Base-by-base conservation (phyloP, 2,888 invertebrate species). In the Brachynemurus nebulosus region DNA sequence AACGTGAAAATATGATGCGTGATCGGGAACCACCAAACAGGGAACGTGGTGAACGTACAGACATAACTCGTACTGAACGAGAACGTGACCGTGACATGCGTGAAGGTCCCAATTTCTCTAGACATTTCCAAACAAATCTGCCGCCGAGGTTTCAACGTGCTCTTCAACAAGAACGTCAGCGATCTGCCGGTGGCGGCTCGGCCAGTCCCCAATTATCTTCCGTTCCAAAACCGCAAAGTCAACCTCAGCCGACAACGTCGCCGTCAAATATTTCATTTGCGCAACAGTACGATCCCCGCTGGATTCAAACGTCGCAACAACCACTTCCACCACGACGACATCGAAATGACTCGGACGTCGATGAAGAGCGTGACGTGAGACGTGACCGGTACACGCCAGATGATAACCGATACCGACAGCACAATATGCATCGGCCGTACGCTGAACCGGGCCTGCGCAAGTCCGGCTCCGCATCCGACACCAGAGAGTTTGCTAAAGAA, bases 61-160 rank as follows among this genome's bases (percentile, higher is more conserved):
- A 33, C 5, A 33, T 33, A 16, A 16, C 12, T 14, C 33, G 38
- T 11, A 38, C 54, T 44, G 47, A 46, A 12, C 49, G 55, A 11
- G 56, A 55, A 19, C 60, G 61, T 39, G 63, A 59, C 21, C 63
- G 69, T 23, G 73, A 72, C 52, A 18, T 20, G 6, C 63, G 68
- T 42, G 76, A 74, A 52, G 67, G 64, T 27, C 70, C 74, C 2
- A 71, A 70, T 20, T 85, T 80, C 59, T 79, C 81, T 6, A 75
- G 80, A 55, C 77, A 78, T 51, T 88, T 85, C 64, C 85, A 86
- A 62, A 79, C 74, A 41, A 82, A 86, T 65, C 72, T 91, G 57
- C 90, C 91, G 43, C 91, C 91, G 12, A 72, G 91, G 46, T 86
- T 89, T 63, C 76, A 81, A 55, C 83, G 82, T 55, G 30, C 30